Conservation (phyloP, 2,797 vertebrate genomes). For the Mallotus villosus region DNA sequence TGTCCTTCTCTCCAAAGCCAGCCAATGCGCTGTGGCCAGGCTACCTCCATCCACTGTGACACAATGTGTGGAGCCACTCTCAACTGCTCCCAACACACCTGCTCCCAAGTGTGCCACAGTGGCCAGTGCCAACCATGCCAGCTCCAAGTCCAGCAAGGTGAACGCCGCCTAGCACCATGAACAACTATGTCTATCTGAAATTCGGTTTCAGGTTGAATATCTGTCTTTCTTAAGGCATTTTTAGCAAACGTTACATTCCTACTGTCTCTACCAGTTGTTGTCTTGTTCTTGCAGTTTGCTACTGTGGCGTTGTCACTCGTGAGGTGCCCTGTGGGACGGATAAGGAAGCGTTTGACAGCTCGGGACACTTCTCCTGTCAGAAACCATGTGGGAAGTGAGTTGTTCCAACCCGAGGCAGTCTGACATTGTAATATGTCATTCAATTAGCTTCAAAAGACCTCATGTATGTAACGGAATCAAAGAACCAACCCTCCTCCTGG, state of each 20-base stretch:
- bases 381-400: conserved; percentile 92
- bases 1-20: conserved; percentile 75
- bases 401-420: not conserved
- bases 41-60: conserved; percentile 82
- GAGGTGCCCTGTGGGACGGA: conserved; percentile 87
- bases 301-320: conserved; percentile 82
- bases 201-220: not conserved
- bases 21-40: conserved; percentile 92
- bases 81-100: conserved; percentile 89
- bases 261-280: not conserved
- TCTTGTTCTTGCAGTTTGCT: conserved; percentile 78
- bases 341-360: conserved; percentile 80
- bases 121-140: conserved; percentile 88
- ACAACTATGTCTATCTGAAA: not conserved
- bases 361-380: conserved; percentile 88
- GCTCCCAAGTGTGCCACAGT: conserved; percentile 87
- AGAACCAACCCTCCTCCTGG: too few relatives aligned
- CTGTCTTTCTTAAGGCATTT: not conserved
- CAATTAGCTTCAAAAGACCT: not conserved
- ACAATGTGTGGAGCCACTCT: conserved; percentile 82
- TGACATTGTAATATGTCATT: not conserved
- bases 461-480: too few relatives aligned
- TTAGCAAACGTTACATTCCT: not conserved
- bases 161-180: conserved; percentile 36
- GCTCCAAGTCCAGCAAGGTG: conserved; percentile 85